A percentile compares a stretch with the other conserved stretches of the same genome.
Evolutionary conservation across 1,140 invertebrate species (phyloP).

Genomic region (Bactericera cockerelli): DNA sequence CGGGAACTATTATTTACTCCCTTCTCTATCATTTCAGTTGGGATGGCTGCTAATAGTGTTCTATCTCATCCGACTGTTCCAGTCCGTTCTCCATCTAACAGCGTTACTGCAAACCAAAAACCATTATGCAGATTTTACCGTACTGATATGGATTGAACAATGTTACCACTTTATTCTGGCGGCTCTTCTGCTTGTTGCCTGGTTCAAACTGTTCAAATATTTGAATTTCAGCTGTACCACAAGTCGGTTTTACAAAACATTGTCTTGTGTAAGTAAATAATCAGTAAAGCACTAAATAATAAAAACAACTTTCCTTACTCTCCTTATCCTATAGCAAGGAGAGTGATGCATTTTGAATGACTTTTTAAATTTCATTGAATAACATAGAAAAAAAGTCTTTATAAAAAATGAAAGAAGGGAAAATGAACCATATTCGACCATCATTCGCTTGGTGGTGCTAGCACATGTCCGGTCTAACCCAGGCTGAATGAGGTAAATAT

Average conservation of each 20-base stretch:
- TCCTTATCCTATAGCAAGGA: too few species aligned
- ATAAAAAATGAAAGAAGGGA: too few species aligned
- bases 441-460: too few species aligned
- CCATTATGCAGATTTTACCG: background rate
- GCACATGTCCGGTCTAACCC: too few species aligned
- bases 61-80: background rate
- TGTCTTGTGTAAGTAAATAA: background rate
- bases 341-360: too few species aligned
- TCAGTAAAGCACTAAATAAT: too few species aligned
- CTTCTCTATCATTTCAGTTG: conserved; percentile 4
- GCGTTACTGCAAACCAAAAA: background rate
- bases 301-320: too few species aligned
- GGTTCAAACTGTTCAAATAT: conserved; percentile 1
- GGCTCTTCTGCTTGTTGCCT: background rate
- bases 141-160: background rate
- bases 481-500: too few species aligned
- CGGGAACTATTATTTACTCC: too few species aligned
- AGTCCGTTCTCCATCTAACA: background rate
- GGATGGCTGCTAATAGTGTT: background rate
- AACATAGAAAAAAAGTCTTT: too few species aligned
- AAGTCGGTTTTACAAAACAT: background rate
- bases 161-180: background rate
- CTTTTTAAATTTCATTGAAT: too few species aligned
- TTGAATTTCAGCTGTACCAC: background rate
- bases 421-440: too few species aligned